Conservation (phyloP, 2,888 invertebrate genomes). For the Thecophora atra region DNA sequence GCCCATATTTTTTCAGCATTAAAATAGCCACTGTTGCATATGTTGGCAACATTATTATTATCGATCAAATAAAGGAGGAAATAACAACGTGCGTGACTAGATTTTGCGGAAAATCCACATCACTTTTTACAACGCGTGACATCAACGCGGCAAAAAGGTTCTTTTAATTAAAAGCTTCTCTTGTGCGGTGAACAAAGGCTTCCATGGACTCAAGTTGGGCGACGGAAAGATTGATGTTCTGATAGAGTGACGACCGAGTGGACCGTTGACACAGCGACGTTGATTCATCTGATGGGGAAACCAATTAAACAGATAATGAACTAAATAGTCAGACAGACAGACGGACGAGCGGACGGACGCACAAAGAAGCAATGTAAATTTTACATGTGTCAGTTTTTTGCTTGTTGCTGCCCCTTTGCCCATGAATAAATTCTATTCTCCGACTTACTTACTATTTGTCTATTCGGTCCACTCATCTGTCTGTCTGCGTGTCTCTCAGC, state of each 20-base stretch:
- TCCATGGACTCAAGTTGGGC: neutral
- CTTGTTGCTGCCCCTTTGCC: too few relatives aligned
- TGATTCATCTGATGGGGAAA: too few relatives aligned
- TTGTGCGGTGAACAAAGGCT: neutral
- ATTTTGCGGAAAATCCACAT: neutral
- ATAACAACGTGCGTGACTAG: neutral
- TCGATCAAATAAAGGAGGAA: neutral
- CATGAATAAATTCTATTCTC: neutral
- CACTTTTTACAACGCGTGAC: neutral
- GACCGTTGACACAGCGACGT: too few relatives aligned
- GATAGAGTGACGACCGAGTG: neutral
- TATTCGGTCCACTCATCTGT: neutral
- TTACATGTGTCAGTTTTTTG: conserved; percentile 3
- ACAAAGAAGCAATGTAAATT: neutral
- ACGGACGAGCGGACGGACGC: neutral
- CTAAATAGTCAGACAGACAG: too few relatives aligned
- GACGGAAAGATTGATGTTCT: neutral
- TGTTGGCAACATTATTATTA: neutral
- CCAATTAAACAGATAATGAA: too few relatives aligned
- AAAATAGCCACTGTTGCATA: neutral
- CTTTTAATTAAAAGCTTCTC: too few relatives aligned
- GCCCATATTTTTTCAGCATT: neutral
- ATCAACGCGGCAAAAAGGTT: too few relatives aligned
- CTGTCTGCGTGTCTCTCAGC: neutral
- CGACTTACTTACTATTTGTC: neutral